Evolutionary conservation across 2,888 invertebrate species (phyloP).

Genomic region (Eilema griseolum): DNA sequence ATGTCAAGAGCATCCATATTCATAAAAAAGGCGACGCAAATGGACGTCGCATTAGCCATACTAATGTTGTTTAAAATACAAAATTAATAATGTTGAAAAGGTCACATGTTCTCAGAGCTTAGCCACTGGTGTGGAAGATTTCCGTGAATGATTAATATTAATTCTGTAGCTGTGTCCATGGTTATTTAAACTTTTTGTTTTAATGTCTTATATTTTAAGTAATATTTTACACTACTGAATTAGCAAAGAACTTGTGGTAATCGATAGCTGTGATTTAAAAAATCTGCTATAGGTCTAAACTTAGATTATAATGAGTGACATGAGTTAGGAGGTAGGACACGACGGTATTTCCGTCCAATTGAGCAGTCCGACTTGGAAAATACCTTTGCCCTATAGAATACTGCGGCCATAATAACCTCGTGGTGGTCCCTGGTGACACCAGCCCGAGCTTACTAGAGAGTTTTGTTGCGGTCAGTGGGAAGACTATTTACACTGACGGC

Average conservation of each 20-base stretch:
- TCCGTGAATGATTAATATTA: conserved; percentile 26
- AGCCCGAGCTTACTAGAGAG: no score
- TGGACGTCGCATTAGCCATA: conserved; percentile 45
- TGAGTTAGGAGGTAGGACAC: no score
- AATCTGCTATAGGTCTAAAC: not conserved
- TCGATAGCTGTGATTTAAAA: not conserved
- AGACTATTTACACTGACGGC: no score
- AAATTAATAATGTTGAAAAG: conserved; percentile 57
- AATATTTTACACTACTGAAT: not conserved
- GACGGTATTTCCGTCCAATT: no score
- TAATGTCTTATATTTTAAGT: not conserved
- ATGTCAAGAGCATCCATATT: conserved; percentile 51
- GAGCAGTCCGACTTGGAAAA: no score
- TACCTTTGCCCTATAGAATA: no score
- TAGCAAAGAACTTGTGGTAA: not conserved
- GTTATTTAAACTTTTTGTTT: not conserved
- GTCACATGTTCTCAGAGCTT: conserved; percentile 44
- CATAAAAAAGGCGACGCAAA: conserved; percentile 41
- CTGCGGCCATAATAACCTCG: no score
- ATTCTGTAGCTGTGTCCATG: not conserved
- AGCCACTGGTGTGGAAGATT: conserved; percentile 49
- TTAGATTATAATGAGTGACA: not conserved
- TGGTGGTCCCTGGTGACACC: no score
- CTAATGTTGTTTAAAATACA: conserved; percentile 46
- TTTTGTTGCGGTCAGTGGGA: no score